Evolutionary conservation across 2,888 invertebrate genomes (phyloP).

Genomic region (Meliscaeva auricollis): DNA sequence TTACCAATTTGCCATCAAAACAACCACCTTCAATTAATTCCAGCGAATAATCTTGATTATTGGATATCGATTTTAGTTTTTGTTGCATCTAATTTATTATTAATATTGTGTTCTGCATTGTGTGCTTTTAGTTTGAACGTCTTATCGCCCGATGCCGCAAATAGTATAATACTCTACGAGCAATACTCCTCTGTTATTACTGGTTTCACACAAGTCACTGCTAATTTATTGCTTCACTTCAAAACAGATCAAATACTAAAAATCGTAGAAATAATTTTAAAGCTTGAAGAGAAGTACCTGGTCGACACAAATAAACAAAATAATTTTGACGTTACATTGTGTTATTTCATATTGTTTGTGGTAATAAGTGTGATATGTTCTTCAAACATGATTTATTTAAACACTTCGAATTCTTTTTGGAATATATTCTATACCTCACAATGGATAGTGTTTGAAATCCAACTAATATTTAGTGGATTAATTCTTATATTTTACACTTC

Average conservation of each 20-base stretch:
- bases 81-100: not conserved
- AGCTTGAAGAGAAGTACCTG: not conserved
- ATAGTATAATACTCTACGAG: no score
- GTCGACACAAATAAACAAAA: not conserved
- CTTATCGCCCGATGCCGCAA: no score
- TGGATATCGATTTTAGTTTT: not conserved
- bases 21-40: not conserved
- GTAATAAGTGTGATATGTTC: not conserved
- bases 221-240: not conserved
- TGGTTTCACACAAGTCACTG: constrained; percentile 1
- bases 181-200: not conserved
- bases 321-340: not conserved
- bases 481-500: not conserved
- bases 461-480: not conserved
- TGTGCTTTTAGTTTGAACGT: not conserved
- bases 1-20: not conserved
- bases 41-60: not conserved
- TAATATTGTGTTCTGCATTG: not conserved
- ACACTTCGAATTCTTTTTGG: not conserved
- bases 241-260: not conserved
- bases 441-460: not conserved
- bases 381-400: not conserved
- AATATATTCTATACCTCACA: no score
- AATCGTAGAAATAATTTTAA: not conserved
- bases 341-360: not conserved